These are phyloP conservation scores for Cinclus cinclus DNA, from an alignment of 2,113 vertebrate species.

Conservation along the genomic window DNA sequence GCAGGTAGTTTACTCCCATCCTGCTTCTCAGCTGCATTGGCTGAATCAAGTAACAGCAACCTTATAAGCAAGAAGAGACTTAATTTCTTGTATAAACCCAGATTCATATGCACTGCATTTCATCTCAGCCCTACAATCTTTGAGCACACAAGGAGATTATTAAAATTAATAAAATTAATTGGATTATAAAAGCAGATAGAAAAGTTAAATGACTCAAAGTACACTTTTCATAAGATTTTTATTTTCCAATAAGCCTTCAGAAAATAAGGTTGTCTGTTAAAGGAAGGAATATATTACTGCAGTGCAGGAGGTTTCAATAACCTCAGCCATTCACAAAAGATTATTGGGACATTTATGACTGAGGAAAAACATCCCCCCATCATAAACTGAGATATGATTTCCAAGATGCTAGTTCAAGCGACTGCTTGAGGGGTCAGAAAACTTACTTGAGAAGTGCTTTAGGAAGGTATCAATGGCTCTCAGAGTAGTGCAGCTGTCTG, in stretches of 20 bases:
- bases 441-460: neutral
- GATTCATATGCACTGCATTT: conserved; percentile 50
- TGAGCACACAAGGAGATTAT: conserved; percentile 34
- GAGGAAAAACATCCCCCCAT: conserved; percentile 9
- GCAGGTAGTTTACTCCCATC: neutral
- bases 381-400: conserved; percentile 52
- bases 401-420: neutral
- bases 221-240: conserved; percentile 59
- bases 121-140: conserved; percentile 48
- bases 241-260: conserved; percentile 70
- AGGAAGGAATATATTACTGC: conserved; percentile 60
- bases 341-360: conserved; percentile 63
- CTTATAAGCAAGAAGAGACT: conserved; percentile 34
- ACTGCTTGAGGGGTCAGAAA: neutral
- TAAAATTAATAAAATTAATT: conserved; percentile 69
- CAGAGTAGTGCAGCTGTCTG: neutral
- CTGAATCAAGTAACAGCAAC: conserved; percentile 18
- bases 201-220: conserved; percentile 71
- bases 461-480: neutral
- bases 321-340: conserved; percentile 39
- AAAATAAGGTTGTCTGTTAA: conserved; percentile 53
- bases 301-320: conserved; percentile 57
- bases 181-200: conserved; percentile 70
- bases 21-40: conserved; percentile 1
- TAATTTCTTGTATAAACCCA: conserved; percentile 60